Evolutionary conservation across 2,888 invertebrate genomes (phyloP), one percentile per base, ranked within the genome.

Genomic region (Cataglyphis livida): DNA sequence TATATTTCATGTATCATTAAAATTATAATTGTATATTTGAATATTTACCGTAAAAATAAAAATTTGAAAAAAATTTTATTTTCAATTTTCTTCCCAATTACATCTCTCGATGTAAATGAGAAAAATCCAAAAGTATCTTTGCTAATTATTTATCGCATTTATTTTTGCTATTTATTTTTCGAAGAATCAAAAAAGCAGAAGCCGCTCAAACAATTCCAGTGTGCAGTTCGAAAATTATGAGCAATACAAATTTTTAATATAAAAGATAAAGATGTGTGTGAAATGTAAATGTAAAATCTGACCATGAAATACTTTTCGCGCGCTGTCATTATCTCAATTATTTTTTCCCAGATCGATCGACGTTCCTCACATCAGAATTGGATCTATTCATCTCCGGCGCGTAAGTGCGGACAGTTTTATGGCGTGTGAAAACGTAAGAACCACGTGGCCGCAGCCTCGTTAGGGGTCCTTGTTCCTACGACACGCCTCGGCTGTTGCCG

Each of bases 371-470:
- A 32, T 74, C 74, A 5, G 32, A 41, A 71, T 18, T 21, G 44
- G 41, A 79, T 71, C 78, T 79, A 79, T 79, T 79, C 44, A 78
- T 78, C 70, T 71, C 18, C 59, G 78, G 54, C 25, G 90, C 90
- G 89, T 90, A 90, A 89, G 92, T 90, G 93, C 84, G 87, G 91
- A 93, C 93, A 93, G 92, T 84, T 93, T 93, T 91, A 92, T 87
- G 88, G 90, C 88, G 92, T 92, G 93, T 92, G 92, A 92, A 91
- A 93, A 93, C 85, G 85, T 82, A 89, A 90, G 81, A 65, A 89
- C 84, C 92, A 91, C 89, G 88, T 90, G 91, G 76, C 86, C 85
- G 66, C 54, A 70, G 35, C 44, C 71, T 79, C 71, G 78, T 79
- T 71, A 79, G 44, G 59, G 71, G 44, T 79, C 59, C 78, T 79